Base-by-base conservation (phyloP, 2,888 invertebrate species). In the Hyppa rectilinea region DNA sequence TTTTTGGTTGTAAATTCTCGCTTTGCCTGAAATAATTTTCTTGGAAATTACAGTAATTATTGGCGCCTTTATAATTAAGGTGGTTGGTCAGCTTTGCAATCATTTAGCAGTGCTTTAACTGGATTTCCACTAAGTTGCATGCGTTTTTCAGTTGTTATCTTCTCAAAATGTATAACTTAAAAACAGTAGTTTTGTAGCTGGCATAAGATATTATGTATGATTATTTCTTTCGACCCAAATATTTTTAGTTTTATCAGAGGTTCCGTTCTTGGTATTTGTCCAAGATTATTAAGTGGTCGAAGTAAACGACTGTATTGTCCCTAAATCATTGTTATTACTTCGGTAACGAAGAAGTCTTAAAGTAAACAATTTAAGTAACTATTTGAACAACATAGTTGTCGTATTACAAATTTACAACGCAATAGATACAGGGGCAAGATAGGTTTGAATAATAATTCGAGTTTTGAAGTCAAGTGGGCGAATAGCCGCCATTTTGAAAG, bases 401-500 rank as follows among this genome's bases (percentile, higher is more conserved):
- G 56, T 75, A 70, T 49, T 45, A 14, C 12, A n/a, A n/a, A n/a
- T n/a, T 5, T 64, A 67, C 61, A 40, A 60, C 66, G 64, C 72
- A 71, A 72, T 64, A 78, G 73, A 77, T 82, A 79, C 78, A 80
- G 82, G 71, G 86, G 78, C 82, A 76, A 83, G 83, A 83, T 82
- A 82, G 76, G 71, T 83, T 85, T 87, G 84, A 83, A 86, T 88
- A 84, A 84, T 87, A 81, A 86, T 86, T 87, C 85, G 73, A 85
- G 85, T 89, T 90, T 90, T 85, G 86, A 85, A 85, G 77, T 78
- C 78, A 85, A 86, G 93, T 94, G 94, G 94, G 94, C 92, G 94
- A 91, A 90, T 90, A 87, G 86, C 89, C 88, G 92, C 92, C 92
- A 92, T 93, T 93, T 92, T 92, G 92, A 92, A 93, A 91, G 89